Evolutionary conservation across 2,888 invertebrate species (phyloP), one percentile per base, ranked within the genome.

Genomic region (Drosophila suboccidentalis): DNA sequence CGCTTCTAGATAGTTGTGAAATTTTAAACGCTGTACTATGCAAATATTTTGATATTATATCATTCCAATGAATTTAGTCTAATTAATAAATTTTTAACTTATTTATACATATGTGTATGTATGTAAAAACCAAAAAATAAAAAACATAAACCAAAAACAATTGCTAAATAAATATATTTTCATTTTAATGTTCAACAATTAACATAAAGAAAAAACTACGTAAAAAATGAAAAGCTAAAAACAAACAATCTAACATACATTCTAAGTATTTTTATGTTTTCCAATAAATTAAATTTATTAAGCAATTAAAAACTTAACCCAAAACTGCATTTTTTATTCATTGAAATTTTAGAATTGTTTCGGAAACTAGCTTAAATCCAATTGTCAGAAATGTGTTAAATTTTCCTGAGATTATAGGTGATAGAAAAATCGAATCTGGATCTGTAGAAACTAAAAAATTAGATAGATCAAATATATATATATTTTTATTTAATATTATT

Each of bases 41-140:
- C 78, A 87, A 86, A 86, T 82, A 84, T 87, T 91, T 91, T 91
- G 90, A 90, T 90, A 90, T 91, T 90, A 89, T 90, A 83, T 87
- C 91, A 92, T 91, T 91, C 91, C 92, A 92, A 91, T 92, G 91
- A 89, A 91, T 90, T 90, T 90, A 91, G 91, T 80, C 88, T 91
- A 90, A 91, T 90, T 90, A 87, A 90, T 75, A 69, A 83, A 83
- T 85, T 90, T 87, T 90, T 89, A 90, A 86, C 90, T 86, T 86
- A 86, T 86, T 87, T 87, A 89, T 87, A 75, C 86, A 89, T 82
- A 89, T 75, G 51, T 87, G 69, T 83, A 77, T 85, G 69, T 89
- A 77, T 89, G 84, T 87, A 75, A 78, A 75, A 77, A 70, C 47
- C 84, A 75, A 78, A 75, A 77, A 70, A 10, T 50, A 66, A 63